phyloP scores from a whole-genome alignment of 2,888 invertebrate species.

The Caradrina clavipalpis region DNA sequence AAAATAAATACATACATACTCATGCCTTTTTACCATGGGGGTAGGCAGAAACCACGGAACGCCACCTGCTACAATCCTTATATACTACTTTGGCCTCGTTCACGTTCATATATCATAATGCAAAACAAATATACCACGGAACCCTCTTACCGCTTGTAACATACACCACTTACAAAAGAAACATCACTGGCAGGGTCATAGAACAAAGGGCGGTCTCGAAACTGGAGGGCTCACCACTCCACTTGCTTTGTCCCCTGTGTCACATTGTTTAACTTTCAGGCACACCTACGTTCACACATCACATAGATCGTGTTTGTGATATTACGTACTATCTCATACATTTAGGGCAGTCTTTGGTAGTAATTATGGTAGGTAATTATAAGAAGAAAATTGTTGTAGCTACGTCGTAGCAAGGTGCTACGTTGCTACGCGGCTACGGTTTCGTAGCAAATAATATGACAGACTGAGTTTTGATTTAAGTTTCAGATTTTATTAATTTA shows the following conservation, averaged over 20 bases:
- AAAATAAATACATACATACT: no score
- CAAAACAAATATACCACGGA: slow-evolving; percentile 24
- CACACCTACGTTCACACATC: slow-evolving; percentile 60
- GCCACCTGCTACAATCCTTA: no score
- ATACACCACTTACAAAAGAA: slow-evolving; percentile 72
- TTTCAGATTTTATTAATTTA: not conserved
- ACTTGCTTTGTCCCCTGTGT: slow-evolving; percentile 83
- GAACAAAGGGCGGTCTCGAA: slow-evolving; percentile 81
- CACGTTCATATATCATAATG: no score
- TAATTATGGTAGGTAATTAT: slow-evolving; percentile 5
- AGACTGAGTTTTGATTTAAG: not conserved
- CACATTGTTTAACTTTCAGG: slow-evolving; percentile 84
- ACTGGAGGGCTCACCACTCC: slow-evolving; percentile 79
- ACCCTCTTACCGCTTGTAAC: slow-evolving; percentile 38
- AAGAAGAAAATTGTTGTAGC: not conserved
- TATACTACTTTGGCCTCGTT: no score
- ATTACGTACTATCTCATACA: slow-evolving; percentile 24
- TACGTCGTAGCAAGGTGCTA: slow-evolving; percentile 37
- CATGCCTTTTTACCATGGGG: no score
- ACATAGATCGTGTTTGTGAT: slow-evolving; percentile 37
- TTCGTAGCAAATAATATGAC: slow-evolving; percentile 9
- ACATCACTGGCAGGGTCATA: slow-evolving; percentile 77
- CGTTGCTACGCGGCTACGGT: slow-evolving; percentile 24
- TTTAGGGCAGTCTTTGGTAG: not conserved
- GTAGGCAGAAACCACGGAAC: no score